Base-by-base conservation (phyloP, 2,888 invertebrate species). In the Chymomyza fuscimana region DNA sequence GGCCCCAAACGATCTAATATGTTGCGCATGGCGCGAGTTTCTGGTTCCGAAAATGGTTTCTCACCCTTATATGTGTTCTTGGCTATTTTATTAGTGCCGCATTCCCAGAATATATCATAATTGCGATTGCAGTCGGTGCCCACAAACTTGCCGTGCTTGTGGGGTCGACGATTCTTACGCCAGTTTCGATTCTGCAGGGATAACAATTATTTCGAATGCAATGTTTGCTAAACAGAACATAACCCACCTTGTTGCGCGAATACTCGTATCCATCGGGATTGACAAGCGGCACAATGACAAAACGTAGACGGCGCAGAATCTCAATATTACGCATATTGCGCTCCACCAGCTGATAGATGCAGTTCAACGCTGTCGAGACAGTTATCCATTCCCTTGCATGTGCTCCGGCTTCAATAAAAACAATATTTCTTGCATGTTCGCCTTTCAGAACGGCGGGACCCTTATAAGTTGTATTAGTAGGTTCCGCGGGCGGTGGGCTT, bases 231-330 rank as follows among this genome's bases (percentile, higher is more conserved):
- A 16, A 19, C 32, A n/a, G 4, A 19, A 2, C 7, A 9, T 1
- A 50, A 68, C 92, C 89, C 69, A 93, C 93, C 84, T 89, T 88
- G 19, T 91, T 92, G 72, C 93, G 93, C 0, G 94, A 92, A 89
- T 92, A 95, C 77, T 94, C 94, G 81, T 96, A 96, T 0, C 96
- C 96, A 89, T 96, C 96, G 25, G 95, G 95, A 90, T 96, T 96
- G 12, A 94, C 92, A 0, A 94, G 89, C 0, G 96, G 95, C 67
- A 95, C 87, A 51, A 95, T 92, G 77, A 94, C 94, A 93, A 95
- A 95, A 81, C 95, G 94, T 29, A 94, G 92, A 56, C 93, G 92
- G 6, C 93, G 91, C n/a, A 94, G 86, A 6, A 96, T 86, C 62
- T 87, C 89, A 46, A 91, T 91, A 64, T 92, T 89, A 4, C 86